A percentile compares a stretch with the other conserved stretches of the same genome.
Evolutionary conservation across 2,888 invertebrate genomes (phyloP).

Genomic region (Leucophenga montana): DNA sequence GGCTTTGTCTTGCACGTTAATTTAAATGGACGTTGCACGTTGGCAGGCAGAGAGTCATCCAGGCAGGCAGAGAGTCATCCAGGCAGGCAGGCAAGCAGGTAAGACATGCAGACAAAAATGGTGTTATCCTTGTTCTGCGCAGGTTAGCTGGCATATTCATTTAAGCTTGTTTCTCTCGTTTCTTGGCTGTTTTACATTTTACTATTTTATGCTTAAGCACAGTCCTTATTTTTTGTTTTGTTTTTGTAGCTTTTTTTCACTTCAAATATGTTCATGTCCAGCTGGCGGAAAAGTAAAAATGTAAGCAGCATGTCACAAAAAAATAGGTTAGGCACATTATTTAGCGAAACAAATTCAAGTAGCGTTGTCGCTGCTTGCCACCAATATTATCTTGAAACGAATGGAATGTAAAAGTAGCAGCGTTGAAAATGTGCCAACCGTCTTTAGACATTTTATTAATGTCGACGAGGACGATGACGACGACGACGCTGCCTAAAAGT

Average conservation of each 20-base stretch:
- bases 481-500: too few relatives aligned
- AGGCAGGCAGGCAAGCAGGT: neutral
- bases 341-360: conserved; percentile 14
- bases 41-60: neutral
- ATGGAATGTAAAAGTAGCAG: too few relatives aligned
- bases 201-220: conserved; percentile 23
- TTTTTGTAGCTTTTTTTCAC: neutral
- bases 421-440: too few relatives aligned
- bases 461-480: too few relatives aligned
- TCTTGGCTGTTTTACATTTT: conserved; percentile 6
- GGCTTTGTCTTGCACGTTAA: conserved; percentile 38
- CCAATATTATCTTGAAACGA: too few relatives aligned
- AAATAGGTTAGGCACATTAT: conserved; percentile 16
- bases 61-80: neutral
- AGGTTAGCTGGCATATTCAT: neutral
- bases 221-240: neutral
- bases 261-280: too few relatives aligned
- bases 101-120: neutral
- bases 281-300: too few relatives aligned
- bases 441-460: too few relatives aligned
- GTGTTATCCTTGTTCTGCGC: neutral
- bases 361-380: neutral
- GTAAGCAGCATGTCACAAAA: neutral
- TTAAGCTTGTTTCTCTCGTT: neutral
- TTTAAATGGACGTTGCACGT: conserved; percentile 32